phyloP scores from a whole-genome alignment of 1,140 invertebrate genomes.

The Agrypnia vestita region DNA sequence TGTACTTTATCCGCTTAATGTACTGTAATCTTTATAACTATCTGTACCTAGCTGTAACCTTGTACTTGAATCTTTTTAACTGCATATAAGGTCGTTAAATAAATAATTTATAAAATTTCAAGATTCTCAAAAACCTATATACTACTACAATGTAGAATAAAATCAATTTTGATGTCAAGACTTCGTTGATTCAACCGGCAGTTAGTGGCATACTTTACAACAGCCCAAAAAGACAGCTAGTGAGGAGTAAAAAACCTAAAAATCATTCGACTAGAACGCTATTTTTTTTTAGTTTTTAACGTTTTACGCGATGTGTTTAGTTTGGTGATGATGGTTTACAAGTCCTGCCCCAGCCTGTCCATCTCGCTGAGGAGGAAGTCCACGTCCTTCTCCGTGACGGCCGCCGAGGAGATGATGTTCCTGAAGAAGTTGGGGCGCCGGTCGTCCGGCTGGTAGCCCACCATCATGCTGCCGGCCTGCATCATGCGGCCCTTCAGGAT shows the following conservation, averaged over 20 bases:
- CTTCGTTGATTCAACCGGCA: no score
- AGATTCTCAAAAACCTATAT: no score
- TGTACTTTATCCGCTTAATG: no score
- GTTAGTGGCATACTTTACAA: no score
- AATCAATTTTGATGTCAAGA: no score
- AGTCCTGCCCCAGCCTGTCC: constrained; percentile 92
- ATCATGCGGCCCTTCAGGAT: constrained; percentile 97
- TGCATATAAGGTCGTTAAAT: no score
- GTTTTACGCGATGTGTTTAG: neutral
- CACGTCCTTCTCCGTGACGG: constrained; percentile 89
- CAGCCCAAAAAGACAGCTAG: neutral
- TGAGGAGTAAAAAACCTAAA: neutral
- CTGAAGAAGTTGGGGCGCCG: constrained; percentile 97
- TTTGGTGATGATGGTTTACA: constrained; percentile 75
- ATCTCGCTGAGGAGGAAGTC: constrained; percentile 95
- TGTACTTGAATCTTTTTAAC: no score
- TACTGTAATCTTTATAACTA: no score
- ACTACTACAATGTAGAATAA: no score
- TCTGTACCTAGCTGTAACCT: no score
- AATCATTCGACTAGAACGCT: neutral
- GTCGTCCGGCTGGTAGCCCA: constrained; percentile 97
- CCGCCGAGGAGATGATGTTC: constrained; percentile 97
- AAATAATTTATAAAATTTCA: no score
- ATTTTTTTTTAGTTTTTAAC: neutral
- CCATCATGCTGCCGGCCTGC: constrained; percentile 96